Evolutionary conservation across 2,113 vertebrate species (phyloP).

Genomic region (Prionailurus bengalensis): DNA sequence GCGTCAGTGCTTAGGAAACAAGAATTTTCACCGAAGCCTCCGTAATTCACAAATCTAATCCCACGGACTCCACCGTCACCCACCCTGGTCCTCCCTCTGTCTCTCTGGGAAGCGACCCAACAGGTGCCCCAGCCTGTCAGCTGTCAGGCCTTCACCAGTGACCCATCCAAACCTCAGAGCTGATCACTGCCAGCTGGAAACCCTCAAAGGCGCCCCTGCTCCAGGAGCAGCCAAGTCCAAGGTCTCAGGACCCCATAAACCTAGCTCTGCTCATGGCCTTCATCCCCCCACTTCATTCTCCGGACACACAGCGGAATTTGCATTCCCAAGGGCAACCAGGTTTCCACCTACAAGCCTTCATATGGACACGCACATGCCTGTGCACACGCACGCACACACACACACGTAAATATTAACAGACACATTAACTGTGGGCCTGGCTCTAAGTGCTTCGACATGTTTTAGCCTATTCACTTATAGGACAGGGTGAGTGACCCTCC

Average conservation of each 20-base stretch:
- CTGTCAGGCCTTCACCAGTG: not conserved
- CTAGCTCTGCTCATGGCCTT: too few relatives aligned
- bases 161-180: fast-evolving
- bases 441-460: fast-evolving
- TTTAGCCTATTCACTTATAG: not conserved
- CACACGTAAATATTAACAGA: not conserved
- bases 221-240: fast-evolving
- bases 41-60: not conserved
- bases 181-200: too few relatives aligned
- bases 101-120: not conserved
- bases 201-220: fast-evolving
- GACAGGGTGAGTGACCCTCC: not conserved
- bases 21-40: not conserved
- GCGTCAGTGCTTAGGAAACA: not conserved
- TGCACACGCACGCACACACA: fast-evolving
- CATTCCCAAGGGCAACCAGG: not conserved
- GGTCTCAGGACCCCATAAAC: fast-evolving
- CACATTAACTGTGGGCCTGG: not conserved
- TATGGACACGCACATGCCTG: fast-evolving
- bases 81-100: fast-evolving
- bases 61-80: fast-evolving
- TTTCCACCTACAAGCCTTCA: not conserved
- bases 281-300: not conserved
- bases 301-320: fast-evolving
- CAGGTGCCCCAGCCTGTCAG: fast-evolving